These are phyloP conservation scores for Saguinus midas DNA, from an alignment of 2,113 vertebrate species.

Conservation along the genomic window DNA sequence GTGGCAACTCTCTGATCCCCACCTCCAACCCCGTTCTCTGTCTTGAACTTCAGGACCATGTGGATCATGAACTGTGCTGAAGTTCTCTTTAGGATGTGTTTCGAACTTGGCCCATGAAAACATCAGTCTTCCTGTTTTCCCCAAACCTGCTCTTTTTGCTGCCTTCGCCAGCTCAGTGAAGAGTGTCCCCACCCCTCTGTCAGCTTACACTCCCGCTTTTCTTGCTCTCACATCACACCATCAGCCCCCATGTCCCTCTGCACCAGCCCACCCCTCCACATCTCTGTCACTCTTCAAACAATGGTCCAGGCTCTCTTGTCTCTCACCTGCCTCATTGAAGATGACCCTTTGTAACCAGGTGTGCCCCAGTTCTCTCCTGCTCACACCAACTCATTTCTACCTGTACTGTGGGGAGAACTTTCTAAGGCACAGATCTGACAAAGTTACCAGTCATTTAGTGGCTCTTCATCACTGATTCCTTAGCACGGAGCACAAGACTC, in stretches of 20 bases:
- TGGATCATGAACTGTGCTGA: neutral
- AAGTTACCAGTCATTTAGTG: neutral
- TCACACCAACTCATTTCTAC: too few species aligned
- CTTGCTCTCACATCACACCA: too few species aligned
- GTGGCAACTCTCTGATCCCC: neutral
- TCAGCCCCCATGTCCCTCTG: neutral
- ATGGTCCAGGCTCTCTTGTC: neutral
- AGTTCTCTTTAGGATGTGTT: neutral
- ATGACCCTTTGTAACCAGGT: neutral
- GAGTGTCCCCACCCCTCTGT: neutral
- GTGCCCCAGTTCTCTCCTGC: too few species aligned
- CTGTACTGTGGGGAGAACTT: neutral
- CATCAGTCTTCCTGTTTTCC: neutral
- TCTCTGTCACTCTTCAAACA: neutral
- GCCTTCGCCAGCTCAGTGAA: neutral
- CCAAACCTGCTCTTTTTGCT: neutral
- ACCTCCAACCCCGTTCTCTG: neutral
- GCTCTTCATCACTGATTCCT: neutral
- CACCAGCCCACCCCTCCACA: fast-evolving
- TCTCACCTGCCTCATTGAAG: neutral
- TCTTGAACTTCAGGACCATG: neutral
- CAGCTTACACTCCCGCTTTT: neutral
- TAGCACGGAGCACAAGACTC: neutral
- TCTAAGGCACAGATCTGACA: neutral
- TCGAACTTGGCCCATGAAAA: fast-evolving